Percentiles rank a stretch among this genome's conserved stretches.
Conservation (phyloP, 2,113 vertebrate species). For the Anas platyrhynchos region DNA sequence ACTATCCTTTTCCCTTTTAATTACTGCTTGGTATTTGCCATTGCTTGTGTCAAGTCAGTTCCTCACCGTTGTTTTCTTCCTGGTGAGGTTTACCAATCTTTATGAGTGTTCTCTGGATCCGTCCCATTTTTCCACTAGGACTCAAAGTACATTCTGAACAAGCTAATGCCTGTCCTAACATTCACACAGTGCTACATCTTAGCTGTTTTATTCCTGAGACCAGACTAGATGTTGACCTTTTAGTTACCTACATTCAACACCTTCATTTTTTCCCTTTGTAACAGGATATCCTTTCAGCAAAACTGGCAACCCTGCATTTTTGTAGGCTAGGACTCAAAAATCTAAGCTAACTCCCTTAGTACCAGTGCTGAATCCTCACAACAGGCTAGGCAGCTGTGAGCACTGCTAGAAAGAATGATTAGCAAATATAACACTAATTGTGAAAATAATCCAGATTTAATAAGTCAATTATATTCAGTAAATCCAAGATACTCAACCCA, state of each 20-base stretch:
- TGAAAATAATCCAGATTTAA: neutral
- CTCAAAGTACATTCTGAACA: neutral
- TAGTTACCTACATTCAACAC: neutral
- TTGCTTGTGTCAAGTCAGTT: neutral
- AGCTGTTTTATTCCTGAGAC: neutral
- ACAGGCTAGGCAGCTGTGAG: neutral
- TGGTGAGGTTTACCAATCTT: neutral
- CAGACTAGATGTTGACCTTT: rapidly evolving
- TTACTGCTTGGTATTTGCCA: neutral
- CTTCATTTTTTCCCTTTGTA: neutral
- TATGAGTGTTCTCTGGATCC: neutral
- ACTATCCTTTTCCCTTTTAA: neutral
- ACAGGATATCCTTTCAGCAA: neutral
- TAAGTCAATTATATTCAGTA: neutral
- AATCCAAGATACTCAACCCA: neutral
- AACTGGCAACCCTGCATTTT: neutral
- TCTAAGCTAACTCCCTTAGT: neutral
- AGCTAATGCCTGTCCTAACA: neutral
- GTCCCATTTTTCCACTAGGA: neutral
- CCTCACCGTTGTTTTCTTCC: neutral
- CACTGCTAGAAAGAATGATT: neutral
- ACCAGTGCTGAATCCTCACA: neutral
- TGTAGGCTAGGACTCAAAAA: neutral
- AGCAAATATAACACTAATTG: neutral
- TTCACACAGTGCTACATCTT: neutral